Conservation (phyloP, 2,888 invertebrate genomes). For the Girardia tigrina region DNA sequence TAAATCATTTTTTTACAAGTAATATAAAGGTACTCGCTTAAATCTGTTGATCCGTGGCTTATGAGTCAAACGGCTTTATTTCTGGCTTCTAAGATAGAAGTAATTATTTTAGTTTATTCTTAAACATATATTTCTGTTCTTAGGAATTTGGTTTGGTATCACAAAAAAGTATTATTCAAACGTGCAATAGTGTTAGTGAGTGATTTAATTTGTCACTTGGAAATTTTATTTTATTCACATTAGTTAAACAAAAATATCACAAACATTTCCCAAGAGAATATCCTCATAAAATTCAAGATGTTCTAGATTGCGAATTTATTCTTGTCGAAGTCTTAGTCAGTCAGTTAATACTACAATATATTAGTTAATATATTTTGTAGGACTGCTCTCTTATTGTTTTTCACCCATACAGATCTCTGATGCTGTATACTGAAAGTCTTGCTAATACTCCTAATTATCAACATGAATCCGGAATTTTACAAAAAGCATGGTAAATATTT, state of each 20-base stretch:
- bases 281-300: slow-evolving; percentile 61
- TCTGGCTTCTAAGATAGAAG: slow-evolving; percentile 88
- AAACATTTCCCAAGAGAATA: slow-evolving; percentile 63
- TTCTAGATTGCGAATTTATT: slow-evolving; percentile 95
- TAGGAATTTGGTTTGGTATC: slow-evolving; percentile 92
- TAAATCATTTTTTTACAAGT: background rate
- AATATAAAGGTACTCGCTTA: slow-evolving; percentile 62
- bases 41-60: slow-evolving; percentile 86
- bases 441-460: background rate
- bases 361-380: slow-evolving; percentile 25
- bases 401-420: background rate
- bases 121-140: slow-evolving; percentile 38
- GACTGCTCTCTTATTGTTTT: background rate
- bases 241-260: slow-evolving; percentile 75
- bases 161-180: slow-evolving; percentile 77
- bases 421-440: background rate
- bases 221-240: slow-evolving; percentile 42
- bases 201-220: slow-evolving; percentile 12
- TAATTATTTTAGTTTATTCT: slow-evolving; percentile 38
- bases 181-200: slow-evolving; percentile 68
- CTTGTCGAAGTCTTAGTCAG: slow-evolving; percentile 72
- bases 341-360: slow-evolving; percentile 27
- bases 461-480: background rate
- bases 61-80: slow-evolving; percentile 91
- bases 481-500: background rate